Base-by-base conservation (phyloP, 2,797 vertebrate genomes). In the Scomberomorus guttatus region DNA sequence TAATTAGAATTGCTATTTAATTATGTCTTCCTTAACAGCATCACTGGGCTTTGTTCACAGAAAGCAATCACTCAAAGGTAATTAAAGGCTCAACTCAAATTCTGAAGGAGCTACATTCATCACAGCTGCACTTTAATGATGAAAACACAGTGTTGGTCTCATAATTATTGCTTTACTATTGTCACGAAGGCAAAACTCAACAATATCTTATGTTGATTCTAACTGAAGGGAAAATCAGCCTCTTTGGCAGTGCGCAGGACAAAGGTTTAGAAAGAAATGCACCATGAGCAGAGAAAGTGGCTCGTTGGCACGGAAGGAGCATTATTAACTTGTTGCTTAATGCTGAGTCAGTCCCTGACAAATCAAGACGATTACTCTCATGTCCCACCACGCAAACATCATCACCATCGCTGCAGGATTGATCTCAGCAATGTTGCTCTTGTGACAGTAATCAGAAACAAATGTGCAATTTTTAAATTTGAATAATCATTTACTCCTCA, bases 41-140 rank as follows among this genome's bases (percentile, higher is more conserved):
- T 79, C 77, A 75, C 69, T 79, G 66, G 69, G 56, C 64, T 85
- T 85, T 88, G 62, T 89, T 71, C 14, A 50, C 70, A 59, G 60
- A 75, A 69, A 77, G 68, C 50, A 85, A 89, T 89, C 80, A 86
- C 61, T 92, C 85, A 88, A 68, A 80, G 65, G 75, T 92, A 84
- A 93, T 92, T 90, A 93, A 81, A 92, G 86, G 65, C 82, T 87
- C 42, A 84, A 82, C 42, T 79, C 57, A 64, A 82, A 77, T 67
- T 75, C 79, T 63, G 55, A 80, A 83, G 77, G 66, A 81, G 74
- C 79, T 61, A 74, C 85, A 87, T 90, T 77, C 80, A 84, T 90
- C 76, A 84, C 65, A 79, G 81, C 86, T 79, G 75, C 20, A 62
- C 79, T 86, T 85, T 77, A 88, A 87, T 84, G 78, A 82, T 75